Evolutionary conservation across 2,113 vertebrate genomes (phyloP).

Genomic region (Triplophysa rosa): DNA sequence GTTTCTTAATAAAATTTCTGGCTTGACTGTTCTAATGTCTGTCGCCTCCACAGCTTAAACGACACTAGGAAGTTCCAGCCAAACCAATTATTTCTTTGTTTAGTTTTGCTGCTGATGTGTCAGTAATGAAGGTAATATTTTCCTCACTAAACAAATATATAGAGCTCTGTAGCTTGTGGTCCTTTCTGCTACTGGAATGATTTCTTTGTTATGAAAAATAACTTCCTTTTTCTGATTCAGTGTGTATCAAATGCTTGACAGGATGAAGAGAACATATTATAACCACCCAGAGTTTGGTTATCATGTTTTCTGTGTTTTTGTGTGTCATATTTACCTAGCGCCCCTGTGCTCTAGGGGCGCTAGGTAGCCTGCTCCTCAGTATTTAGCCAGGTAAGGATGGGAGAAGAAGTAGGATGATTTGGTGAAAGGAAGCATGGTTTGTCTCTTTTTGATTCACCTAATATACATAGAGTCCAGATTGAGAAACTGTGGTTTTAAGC

Average conservation of each 20-base stretch:
- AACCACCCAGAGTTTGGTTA: too few species aligned
- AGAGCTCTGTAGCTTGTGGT: neutral
- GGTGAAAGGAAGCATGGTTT: too few species aligned
- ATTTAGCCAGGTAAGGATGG: too few species aligned
- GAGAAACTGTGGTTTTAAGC: too few species aligned
- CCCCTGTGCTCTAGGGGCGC: too few species aligned
- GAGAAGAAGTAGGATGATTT: too few species aligned
- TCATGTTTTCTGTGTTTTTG: too few species aligned
- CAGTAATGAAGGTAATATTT: slow-evolving; percentile 21
- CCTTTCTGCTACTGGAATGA: slow-evolving; percentile 18
- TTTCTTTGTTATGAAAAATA: slow-evolving; percentile 17
- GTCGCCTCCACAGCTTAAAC: neutral
- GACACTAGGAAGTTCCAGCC: slow-evolving; percentile 1
- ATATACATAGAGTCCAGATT: too few species aligned
- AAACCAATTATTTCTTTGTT: slow-evolving; percentile 29
- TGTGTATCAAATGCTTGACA: neutral
- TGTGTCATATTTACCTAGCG: too few species aligned
- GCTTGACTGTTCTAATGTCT: slow-evolving; percentile 3
- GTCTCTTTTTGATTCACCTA: too few species aligned
- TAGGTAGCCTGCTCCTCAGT: too few species aligned
- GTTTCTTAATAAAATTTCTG: slow-evolving; percentile 48
- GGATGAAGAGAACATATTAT: slow-evolving; percentile 7
- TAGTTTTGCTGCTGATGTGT: slow-evolving; percentile 8
- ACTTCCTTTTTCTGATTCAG: neutral
- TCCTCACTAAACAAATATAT: neutral